Conservation (phyloP, 2,888 invertebrate genomes). For the Hydriomena furcata region DNA sequence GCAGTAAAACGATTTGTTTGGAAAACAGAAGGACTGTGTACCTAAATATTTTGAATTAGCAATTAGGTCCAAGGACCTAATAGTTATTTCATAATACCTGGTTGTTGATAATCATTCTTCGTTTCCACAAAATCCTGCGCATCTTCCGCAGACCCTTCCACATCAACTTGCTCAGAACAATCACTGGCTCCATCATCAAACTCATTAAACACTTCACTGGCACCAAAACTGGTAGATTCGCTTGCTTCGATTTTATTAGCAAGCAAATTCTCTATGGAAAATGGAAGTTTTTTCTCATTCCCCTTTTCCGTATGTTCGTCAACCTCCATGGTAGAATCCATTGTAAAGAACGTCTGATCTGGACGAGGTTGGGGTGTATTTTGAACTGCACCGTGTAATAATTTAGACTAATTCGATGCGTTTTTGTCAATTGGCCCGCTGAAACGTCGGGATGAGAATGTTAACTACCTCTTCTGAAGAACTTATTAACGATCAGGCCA, state of each 20-base stretch:
- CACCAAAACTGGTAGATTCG: conserved; percentile 30
- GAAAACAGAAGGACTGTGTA: too few relatives aligned
- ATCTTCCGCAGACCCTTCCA: conserved; percentile 65
- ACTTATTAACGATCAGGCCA: conserved; percentile 52
- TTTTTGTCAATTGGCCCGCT: conserved; percentile 78
- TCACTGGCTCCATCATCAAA: conserved; percentile 61
- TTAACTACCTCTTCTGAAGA: conserved; percentile 73
- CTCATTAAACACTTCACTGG: conserved; percentile 45
- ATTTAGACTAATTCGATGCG: conserved; percentile 76
- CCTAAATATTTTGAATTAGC: too few relatives aligned
- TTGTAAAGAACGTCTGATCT: conserved; percentile 14
- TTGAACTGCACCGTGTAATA: conserved; percentile 47
- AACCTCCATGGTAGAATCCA: conserved; percentile 49
- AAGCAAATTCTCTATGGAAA: conserved; percentile 72
- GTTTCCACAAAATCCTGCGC: conserved; percentile 59
- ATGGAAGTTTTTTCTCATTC: conserved; percentile 61
- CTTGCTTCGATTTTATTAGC: conserved; percentile 62
- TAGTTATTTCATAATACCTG: too few relatives aligned
- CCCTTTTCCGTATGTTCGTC: conserved; percentile 50
- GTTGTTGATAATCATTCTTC: conserved; percentile 64
- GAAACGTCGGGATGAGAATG: conserved; percentile 68
- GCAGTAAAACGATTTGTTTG: too few relatives aligned
- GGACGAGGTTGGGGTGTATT: neutral
- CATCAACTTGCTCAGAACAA: conserved; percentile 70
- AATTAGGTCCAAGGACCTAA: too few relatives aligned